Conservation (phyloP, 2,797 vertebrate species). For the Discoglossus pictus region DNA sequence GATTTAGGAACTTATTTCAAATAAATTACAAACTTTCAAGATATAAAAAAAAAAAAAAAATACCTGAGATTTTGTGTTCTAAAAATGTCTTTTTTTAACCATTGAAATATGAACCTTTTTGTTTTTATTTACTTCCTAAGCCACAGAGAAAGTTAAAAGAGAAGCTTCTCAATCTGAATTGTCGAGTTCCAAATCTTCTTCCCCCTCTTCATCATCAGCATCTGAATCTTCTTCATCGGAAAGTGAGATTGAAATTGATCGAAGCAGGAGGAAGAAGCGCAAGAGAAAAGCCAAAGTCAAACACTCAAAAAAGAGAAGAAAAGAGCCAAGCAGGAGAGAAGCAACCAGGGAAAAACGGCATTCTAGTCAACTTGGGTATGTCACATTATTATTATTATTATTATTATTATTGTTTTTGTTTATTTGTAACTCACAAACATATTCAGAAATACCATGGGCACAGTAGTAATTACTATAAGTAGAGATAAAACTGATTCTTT, state of each 20-base stretch:
- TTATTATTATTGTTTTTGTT: not conserved
- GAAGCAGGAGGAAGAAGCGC: conserved; percentile 69
- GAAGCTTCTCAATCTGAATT: conserved; percentile 75
- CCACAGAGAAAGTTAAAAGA: conserved; percentile 83
- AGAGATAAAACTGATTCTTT: too few relatives aligned
- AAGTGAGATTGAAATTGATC: conserved; percentile 75
- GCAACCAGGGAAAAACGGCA: conserved; percentile 59
- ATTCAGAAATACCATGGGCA: too few relatives aligned
- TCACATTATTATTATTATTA: conserved; percentile 7
- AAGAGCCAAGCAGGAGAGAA: conserved; percentile 68
- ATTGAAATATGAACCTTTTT: too few relatives aligned
- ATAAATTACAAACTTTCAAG: too few relatives aligned
- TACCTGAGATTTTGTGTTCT: not conserved
- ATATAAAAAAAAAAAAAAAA: not conserved
- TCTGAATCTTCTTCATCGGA: conserved; percentile 71
- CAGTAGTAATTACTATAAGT: too few relatives aligned
- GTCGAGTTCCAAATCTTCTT: conserved; percentile 76
- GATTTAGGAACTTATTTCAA: too few relatives aligned
- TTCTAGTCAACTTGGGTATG: conserved; percentile 71
- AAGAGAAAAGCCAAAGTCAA: conserved; percentile 80
- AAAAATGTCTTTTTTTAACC: too few relatives aligned
- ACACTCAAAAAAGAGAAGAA: conserved; percentile 76
- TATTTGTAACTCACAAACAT: too few relatives aligned
- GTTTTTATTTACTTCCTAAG: conserved; percentile 53
- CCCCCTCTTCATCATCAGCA: conserved; percentile 65